Base-by-base conservation (phyloP, 2,797 vertebrate genomes). In the Glossophaga mutica region DNA sequence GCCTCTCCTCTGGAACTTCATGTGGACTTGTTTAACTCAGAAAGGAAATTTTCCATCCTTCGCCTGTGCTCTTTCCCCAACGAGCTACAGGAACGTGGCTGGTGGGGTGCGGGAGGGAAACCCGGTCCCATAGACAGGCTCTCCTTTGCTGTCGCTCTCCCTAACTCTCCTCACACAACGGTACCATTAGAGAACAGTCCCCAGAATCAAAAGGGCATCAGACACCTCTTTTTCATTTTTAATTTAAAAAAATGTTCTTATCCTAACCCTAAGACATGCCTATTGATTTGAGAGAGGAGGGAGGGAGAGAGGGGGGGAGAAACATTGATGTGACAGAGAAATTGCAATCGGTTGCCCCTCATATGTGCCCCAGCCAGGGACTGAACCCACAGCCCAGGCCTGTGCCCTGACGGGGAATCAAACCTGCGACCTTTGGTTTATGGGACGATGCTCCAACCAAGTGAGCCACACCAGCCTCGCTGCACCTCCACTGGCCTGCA, bases 11-110 rank as follows among this genome's bases (percentile, higher is more conserved):
- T 81, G 89, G 89, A 91, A 87, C 91, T 57, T 68, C 93, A 46
- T 50, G 34, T 19, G 83, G 71, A 94, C 88, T 86, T 50, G 21
- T 74, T 95, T 95, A 94, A 81, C 70, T 76, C 67, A 8, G 26
- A 6, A 57, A 84, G 87, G 87, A 52, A 93, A 85, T 59, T 90
- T 88, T 52, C 90, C 91, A 37, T 16, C 42, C 70, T 62, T 7
- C 0, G 71, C 91, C 34, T 48, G 9, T 26, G 18, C 10, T 59
- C 52, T 81, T 91, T 96, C 94, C 77, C 83, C 79, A 89, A 62
- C 68, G 57, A 67, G 59, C 79, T 87, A 2, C 22, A 32, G 48
- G 90, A 26, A 59, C 78, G 14, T 0, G 3, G 42, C 34, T 50
- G 15, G 18, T 3, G 3, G 32, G n/a, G 59, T 55, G 65, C 42